Percentiles rank a stretch among this genome's conserved stretches.
Conservation (phyloP, 2,113 vertebrate genomes). For the Nannospalax galili region DNA sequence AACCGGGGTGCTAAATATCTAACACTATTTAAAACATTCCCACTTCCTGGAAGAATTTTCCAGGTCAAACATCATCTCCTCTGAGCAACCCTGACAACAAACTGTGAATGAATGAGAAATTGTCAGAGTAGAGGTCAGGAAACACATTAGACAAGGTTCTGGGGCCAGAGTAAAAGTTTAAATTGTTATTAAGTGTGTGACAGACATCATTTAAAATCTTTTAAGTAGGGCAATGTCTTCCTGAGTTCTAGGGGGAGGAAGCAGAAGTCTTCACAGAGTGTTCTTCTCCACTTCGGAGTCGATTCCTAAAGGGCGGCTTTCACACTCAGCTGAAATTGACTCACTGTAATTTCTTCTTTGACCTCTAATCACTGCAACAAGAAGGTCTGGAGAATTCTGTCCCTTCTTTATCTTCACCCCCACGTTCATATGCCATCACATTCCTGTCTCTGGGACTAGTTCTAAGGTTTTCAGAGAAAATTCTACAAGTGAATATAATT, state of each 20-base stretch:
- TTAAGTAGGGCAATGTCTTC: not conserved
- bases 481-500: not conserved
- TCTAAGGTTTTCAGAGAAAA: not conserved
- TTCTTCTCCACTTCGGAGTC: not conserved
- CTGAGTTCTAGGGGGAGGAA: not conserved
- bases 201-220: not conserved
- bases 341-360: not conserved
- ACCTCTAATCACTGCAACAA: not conserved
- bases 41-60: conserved; percentile 15
- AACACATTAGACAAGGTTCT: not conserved
- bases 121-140: not conserved
- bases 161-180: not conserved
- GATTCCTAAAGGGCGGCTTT: not conserved
- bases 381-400: not conserved
- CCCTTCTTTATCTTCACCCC: not conserved
- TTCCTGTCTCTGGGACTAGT: not conserved
- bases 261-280: not conserved
- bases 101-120: not conserved
- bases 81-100: not conserved
- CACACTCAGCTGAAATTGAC: not conserved
- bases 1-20: not conserved
- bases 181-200: not conserved
- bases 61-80: not conserved
- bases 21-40: not conserved
- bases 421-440: not conserved